A percentile compares a stretch with the other conserved stretches of the same genome.
Evolutionary conservation across 2,113 vertebrate genomes (phyloP).

Genomic region (Trogon surrucura): DNA sequence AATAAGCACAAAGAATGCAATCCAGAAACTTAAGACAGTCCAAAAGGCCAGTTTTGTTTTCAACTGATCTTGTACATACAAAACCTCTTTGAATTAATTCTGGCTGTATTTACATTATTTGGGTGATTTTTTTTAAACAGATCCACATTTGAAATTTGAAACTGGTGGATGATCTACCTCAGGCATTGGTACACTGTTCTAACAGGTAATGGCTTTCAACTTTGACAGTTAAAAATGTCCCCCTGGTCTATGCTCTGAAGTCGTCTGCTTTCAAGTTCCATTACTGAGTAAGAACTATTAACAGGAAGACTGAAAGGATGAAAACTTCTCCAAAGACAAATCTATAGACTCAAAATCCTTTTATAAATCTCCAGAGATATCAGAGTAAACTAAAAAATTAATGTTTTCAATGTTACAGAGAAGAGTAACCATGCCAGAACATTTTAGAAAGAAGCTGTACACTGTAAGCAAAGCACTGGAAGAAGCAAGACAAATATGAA

Average conservation of each 20-base stretch:
- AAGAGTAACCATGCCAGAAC: neutral
- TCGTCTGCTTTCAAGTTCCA: neutral
- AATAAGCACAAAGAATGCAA: neutral
- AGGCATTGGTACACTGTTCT: neutral
- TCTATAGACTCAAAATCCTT: neutral
- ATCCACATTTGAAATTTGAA: neutral
- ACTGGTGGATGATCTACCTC: neutral
- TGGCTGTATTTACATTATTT: neutral
- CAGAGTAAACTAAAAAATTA: neutral
- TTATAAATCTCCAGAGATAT: neutral
- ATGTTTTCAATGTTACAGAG: neutral
- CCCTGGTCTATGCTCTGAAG: neutral
- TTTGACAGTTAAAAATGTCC: neutral
- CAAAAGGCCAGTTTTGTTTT: neutral
- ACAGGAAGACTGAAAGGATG: neutral
- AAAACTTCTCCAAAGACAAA: neutral
- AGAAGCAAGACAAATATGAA: neutral
- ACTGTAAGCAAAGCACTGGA: neutral
- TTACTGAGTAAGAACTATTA: neutral
- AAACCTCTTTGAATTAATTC: neutral
- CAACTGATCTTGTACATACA: neutral
- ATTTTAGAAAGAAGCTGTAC: neutral
- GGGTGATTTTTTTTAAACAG: neutral
- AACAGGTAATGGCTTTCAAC: neutral
- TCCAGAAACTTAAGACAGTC: neutral